Percentiles rank a stretch among this genome's conserved stretches.
Conservation (phyloP, 2,888 invertebrate genomes). For the Limenitis camilla region DNA sequence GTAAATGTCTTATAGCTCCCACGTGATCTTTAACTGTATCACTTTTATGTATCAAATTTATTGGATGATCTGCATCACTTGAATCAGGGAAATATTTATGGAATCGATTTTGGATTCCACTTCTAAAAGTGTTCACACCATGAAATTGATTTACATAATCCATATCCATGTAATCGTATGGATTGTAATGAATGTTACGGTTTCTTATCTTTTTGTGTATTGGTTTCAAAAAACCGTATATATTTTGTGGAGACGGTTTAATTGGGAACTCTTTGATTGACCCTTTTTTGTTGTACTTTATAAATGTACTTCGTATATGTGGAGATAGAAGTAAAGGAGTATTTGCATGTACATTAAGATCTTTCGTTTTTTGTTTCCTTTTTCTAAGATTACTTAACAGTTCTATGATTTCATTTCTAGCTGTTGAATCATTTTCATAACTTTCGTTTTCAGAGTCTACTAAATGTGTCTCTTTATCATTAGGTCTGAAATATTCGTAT, state of each 20-base stretch:
- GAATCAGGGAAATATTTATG: conserved; percentile 13
- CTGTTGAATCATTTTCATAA: neutral
- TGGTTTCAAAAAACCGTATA: conserved; percentile 13
- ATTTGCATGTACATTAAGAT: neutral
- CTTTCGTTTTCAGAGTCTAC: conserved; percentile 15
- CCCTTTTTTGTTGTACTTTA: conserved; percentile 1
- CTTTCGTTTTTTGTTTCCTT: neutral
- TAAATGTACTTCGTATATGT: conserved; percentile 6
- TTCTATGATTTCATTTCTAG: conserved; percentile 1
- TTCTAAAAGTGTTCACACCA: conserved; percentile 19
- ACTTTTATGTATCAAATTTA: conserved; percentile 20
- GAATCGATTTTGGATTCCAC: neutral
- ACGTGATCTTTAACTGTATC: conserved; percentile 31
- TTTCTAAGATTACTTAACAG: neutral
- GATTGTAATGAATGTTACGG: conserved; percentile 27
- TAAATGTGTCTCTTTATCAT: conserved; percentile 41
- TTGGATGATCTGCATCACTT: conserved; percentile 23
- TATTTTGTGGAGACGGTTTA: conserved; percentile 12
- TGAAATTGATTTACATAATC: conserved; percentile 32
- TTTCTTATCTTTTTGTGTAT: conserved; percentile 9
- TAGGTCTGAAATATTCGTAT: conserved; percentile 25
- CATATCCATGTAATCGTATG: conserved; percentile 37
- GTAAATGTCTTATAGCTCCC: conserved; percentile 31
- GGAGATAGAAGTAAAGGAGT: no score
- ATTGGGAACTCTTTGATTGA: neutral